Conservation (phyloP, 2,797 vertebrate species). For the Smutsia temminckii region DNA sequence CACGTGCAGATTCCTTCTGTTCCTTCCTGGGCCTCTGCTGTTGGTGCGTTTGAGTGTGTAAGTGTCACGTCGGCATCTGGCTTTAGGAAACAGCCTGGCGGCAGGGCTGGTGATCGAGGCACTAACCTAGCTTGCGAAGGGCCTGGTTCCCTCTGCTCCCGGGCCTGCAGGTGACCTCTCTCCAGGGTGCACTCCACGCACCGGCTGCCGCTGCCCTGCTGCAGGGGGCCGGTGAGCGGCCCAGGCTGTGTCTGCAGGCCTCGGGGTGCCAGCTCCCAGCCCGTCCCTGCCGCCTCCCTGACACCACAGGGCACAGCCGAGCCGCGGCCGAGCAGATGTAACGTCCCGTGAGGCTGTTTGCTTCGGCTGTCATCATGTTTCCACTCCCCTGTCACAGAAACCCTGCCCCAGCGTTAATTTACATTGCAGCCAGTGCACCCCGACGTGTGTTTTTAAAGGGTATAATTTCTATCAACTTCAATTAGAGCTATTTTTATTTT, state of each 20-base stretch:
- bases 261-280: background rate
- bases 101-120: background rate
- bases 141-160: no score
- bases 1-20: accelerated
- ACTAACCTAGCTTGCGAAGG: no score
- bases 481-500: constrained; percentile 81
- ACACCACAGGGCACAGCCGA: background rate
- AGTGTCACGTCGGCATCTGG: accelerated
- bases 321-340: background rate
- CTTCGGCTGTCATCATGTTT: constrained; percentile 28
- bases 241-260: accelerated
- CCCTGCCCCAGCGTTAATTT: background rate
- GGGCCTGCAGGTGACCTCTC: no score
- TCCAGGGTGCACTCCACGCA: no score
- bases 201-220: accelerated
- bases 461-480: constrained; percentile 76
- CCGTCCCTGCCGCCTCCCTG: accelerated
- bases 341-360: background rate
- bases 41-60: accelerated
- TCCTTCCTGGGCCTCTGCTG: accelerated
- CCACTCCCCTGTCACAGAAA: background rate
- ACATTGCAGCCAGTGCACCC: background rate
- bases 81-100: accelerated
- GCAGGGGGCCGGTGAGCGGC: no score
- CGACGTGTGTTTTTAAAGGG: constrained; percentile 58